Percentiles rank a stretch among this genome's conserved stretches.
phyloP scores from a whole-genome alignment of 2,888 invertebrate genomes.

The Eupithecia subfuscata region DNA sequence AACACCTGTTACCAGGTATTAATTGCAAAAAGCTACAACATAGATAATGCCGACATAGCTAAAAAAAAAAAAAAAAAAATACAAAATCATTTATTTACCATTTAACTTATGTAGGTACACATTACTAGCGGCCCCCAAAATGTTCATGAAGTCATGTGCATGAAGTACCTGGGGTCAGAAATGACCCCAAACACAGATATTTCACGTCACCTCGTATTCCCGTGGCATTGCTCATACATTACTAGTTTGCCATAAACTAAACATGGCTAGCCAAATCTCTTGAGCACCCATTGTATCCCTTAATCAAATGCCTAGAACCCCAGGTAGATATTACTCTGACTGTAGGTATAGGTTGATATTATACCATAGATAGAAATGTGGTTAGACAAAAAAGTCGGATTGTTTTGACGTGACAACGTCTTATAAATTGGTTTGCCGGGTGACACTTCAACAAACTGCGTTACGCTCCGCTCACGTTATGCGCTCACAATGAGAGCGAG shows the following conservation, averaged over 20 bases:
- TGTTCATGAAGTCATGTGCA: too few relatives aligned
- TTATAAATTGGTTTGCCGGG: too few relatives aligned
- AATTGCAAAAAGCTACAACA: neutral
- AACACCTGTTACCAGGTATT: neutral
- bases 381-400: slow-evolving; percentile 5
- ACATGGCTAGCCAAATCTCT: slow-evolving; percentile 44
- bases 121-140: too few relatives aligned
- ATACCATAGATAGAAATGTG: slow-evolving; percentile 7
- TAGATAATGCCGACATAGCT: neutral
- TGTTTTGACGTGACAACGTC: too few relatives aligned
- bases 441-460: too few relatives aligned
- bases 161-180: neutral
- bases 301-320: slow-evolving; percentile 56
- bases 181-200: neutral
- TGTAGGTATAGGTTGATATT: neutral
- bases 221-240: slow-evolving; percentile 26
- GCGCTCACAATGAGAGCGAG: too few relatives aligned
- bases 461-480: too few relatives aligned
- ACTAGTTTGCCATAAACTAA: slow-evolving; percentile 29
- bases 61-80: too few relatives aligned
- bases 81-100: too few relatives aligned
- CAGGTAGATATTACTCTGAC: slow-evolving; percentile 40
- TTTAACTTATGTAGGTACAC: too few relatives aligned
- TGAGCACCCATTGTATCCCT: slow-evolving; percentile 53
- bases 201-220: slow-evolving; percentile 13